Evolutionary conservation across 2,113 vertebrate genomes (phyloP).

Genomic region (Stigmatopora argus): DNA sequence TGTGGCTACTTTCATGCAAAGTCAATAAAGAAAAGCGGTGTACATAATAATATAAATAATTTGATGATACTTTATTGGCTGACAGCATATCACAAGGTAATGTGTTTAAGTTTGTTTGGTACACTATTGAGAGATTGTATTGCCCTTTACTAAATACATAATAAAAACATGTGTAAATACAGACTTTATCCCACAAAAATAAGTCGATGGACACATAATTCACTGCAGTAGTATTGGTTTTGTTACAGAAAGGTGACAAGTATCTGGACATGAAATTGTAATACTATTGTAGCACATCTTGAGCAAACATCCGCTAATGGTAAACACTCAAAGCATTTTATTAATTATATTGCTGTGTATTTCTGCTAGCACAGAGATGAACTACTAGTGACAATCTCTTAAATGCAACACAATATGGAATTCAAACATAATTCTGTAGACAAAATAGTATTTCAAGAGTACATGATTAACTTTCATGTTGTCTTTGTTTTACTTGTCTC

Average conservation of each 20-base stretch:
- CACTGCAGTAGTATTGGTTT: constrained; percentile 14
- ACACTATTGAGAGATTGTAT: constrained; percentile 53
- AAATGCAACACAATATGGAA: constrained; percentile 23
- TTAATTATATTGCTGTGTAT: constrained; percentile 55
- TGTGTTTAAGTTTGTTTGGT: constrained; percentile 38
- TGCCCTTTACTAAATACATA: constrained; percentile 34
- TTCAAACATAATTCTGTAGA: not conserved
- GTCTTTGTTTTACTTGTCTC: not conserved
- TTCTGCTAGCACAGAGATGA: constrained; percentile 16
- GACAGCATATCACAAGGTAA: constrained; percentile 32
- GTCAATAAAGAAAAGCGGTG: constrained; percentile 19
- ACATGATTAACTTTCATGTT: not conserved
- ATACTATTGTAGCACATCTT: constrained; percentile 12
- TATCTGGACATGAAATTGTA: constrained; percentile 4
- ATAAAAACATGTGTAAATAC: constrained; percentile 17
- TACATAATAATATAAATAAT: constrained; percentile 34
- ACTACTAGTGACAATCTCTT: constrained; percentile 21
- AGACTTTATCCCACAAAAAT: constrained; percentile 30
- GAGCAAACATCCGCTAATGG: constrained; percentile 20
- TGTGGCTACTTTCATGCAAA: not conserved
- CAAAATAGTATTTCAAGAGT: not conserved
- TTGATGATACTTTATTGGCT: constrained; percentile 55
- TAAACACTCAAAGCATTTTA: constrained; percentile 25
- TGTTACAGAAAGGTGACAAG: constrained; percentile 15
- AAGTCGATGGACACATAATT: constrained; percentile 5